Conservation (phyloP, 2,113 vertebrate genomes). For the Aspiorhynchus laticeps region DNA sequence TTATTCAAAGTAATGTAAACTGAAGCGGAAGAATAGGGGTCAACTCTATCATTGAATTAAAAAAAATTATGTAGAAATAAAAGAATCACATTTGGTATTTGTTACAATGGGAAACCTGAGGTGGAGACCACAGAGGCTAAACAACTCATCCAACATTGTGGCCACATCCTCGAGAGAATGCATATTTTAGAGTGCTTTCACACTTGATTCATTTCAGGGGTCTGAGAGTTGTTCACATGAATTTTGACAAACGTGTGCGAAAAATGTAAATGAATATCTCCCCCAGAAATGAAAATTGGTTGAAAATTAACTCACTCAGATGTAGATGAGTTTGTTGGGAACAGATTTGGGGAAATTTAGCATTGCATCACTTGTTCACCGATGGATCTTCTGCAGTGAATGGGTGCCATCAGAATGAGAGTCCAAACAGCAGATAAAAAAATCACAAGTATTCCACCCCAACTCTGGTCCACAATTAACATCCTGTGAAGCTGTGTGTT, state of each 20-base stretch:
- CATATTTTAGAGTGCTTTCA: conserved; percentile 27
- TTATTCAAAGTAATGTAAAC: not conserved
- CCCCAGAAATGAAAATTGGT: not conserved
- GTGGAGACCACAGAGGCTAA: conserved; percentile 10
- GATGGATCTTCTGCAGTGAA: not conserved
- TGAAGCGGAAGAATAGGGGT: too few relatives aligned
- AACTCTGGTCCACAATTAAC: not conserved
- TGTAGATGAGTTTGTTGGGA: not conserved
- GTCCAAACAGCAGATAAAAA: not conserved
- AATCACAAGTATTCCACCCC: not conserved
- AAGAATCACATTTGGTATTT: conserved; percentile 45
- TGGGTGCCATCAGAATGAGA: not conserved
- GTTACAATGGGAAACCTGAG: conserved; percentile 35
- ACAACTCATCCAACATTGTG: conserved; percentile 3
- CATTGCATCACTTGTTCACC: not conserved
- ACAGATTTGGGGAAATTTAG: not conserved
- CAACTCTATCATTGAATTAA: not conserved
- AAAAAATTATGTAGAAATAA: not conserved
- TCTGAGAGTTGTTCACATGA: not conserved
- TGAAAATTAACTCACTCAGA: not conserved
- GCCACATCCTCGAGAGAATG: not conserved
- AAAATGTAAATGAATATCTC: not conserved
- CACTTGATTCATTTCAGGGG: not conserved
- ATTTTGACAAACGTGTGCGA: not conserved
- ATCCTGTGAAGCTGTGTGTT: not conserved